Evolutionary conservation across 2,888 invertebrate genomes (phyloP).

Genomic region (Calameuta idolon): DNA sequence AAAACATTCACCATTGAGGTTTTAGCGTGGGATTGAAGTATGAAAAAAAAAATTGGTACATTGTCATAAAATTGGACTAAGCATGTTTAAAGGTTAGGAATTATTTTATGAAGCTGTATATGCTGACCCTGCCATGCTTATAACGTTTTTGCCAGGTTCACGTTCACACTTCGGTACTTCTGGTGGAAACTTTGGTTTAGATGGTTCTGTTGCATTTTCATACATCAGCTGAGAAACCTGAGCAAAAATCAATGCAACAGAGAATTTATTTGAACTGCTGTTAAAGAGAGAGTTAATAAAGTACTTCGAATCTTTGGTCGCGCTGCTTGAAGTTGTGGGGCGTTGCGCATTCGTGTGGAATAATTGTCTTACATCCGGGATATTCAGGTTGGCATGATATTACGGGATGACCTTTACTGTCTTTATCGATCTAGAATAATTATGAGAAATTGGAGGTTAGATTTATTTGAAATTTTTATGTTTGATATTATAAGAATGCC

Average conservation of each 20-base stretch:
- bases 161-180: slow-evolving; percentile 17
- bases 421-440: slow-evolving; percentile 29
- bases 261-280: not conserved
- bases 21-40: too few relatives aligned
- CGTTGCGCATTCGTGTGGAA: slow-evolving; percentile 17
- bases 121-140: slow-evolving; percentile 13
- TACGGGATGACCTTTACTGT: slow-evolving; percentile 33
- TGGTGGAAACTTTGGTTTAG: slow-evolving; percentile 19
- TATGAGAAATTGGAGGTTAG: not conserved
- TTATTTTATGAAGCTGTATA: not conserved
- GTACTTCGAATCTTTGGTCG: slow-evolving; percentile 30
- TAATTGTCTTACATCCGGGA: slow-evolving; percentile 25
- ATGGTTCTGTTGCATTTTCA: slow-evolving; percentile 23
- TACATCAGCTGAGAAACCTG: slow-evolving; percentile 27
- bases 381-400: slow-evolving; percentile 29
- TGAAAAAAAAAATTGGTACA: too few relatives aligned
- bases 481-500: not conserved
- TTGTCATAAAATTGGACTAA: too few relatives aligned
- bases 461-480: not conserved
- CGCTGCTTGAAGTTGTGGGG: slow-evolving; percentile 19
- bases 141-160: slow-evolving; percentile 17
- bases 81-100: too few relatives aligned
- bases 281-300: not conserved
- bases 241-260: slow-evolving; percentile 12
- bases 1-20: too few relatives aligned